Base-by-base conservation (phyloP, 2,888 invertebrate genomes). In the Trichogramma dendrolimi region DNA sequence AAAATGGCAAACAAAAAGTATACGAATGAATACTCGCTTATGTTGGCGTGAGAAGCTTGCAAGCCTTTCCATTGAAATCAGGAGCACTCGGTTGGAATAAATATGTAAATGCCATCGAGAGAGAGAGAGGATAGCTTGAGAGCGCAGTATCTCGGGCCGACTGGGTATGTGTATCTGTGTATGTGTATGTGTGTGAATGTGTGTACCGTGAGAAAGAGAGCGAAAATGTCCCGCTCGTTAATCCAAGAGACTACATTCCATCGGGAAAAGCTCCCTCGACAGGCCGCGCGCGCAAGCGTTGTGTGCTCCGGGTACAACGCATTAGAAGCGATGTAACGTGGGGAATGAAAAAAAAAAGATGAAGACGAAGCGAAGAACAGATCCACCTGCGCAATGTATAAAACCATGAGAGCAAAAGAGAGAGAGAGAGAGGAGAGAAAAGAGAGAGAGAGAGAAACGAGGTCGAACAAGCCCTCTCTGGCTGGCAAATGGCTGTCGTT, bases 31-130 rank as follows among this genome's bases (percentile, higher is more conserved):
- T 27, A 27, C 27, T 27, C 27, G 27, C 27, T 27, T 27, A 27
- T 27, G 27, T 27, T 27, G 27, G 27, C 27, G 27, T 27, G 27
- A 27, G 27, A 27, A 27, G 27, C 27, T 27, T 27, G 27, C 27
- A 27, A 27, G 48, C 27, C 42, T 38, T 54, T 54, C 57, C 52
- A 58, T 61, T 64, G 58, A 58, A 64, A 58, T 53, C 48, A 51
- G 46, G 44, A 42, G 55, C 53, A 50, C 56, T 61, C 55, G 50
- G 8, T 38, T 53, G 56, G 52, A 59, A 64, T 61, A 64, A 64
- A 64, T 61, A 61, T 61, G 64, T 61, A 61, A 64, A 64, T 64
- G 58, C 52, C 61, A 64, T 61, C 59, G 52, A 27, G 27, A 27
- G 27, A 27, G 27, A 27, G 27, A n/a, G n/a, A n/a, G n/a, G n/a